Conservation (phyloP, 2,113 vertebrate species). For the Psammodynastes pulverulentus region DNA sequence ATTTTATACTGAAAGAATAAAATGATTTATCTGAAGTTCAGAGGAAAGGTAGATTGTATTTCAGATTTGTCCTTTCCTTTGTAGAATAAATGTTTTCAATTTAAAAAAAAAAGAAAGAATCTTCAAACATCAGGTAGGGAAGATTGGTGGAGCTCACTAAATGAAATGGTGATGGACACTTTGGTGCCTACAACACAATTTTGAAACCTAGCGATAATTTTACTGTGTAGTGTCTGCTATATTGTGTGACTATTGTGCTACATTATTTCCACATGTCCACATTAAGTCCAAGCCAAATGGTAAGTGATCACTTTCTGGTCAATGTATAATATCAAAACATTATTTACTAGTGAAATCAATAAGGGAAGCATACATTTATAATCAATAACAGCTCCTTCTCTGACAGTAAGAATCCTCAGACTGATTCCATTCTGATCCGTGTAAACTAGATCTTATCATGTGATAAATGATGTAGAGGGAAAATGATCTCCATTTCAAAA, state of each 20-base stretch:
- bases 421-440: background rate
- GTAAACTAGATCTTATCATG: background rate
- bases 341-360: background rate
- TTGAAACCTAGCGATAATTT: background rate
- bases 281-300: background rate
- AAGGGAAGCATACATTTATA: background rate
- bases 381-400: background rate
- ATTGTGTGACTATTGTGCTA: background rate
- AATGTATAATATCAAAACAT: background rate
- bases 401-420: background rate
- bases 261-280: background rate
- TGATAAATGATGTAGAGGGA: background rate
- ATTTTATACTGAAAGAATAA: background rate
- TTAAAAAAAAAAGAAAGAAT: background rate
- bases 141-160: background rate
- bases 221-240: background rate
- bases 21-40: background rate
- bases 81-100: background rate
- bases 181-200: background rate
- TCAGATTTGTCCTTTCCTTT: background rate
- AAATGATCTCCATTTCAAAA: background rate
- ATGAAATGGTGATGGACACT: background rate
- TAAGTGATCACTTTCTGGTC: background rate
- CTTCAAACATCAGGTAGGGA: background rate
- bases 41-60: background rate